phyloP scores from a whole-genome alignment of 2,797 vertebrate species.

The Lemur catta region DNA sequence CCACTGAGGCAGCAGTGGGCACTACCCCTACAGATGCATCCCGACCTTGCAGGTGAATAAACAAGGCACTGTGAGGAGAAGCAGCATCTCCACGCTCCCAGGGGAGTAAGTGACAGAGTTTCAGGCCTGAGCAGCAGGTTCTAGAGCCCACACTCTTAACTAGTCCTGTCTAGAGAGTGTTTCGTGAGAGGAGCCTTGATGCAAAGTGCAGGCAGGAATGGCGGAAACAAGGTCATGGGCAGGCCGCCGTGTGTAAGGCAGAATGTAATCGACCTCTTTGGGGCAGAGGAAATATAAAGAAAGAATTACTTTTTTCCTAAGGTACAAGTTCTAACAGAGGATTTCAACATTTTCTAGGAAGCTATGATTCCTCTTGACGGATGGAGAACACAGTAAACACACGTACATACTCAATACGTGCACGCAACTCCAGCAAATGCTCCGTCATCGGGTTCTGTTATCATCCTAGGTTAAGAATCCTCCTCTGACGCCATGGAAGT shows the following conservation, averaged over 20 bases:
- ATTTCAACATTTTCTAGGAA: neutral
- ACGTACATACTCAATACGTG: neutral
- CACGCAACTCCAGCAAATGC: neutral
- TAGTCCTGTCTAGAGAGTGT: neutral
- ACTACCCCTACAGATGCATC: too few species aligned
- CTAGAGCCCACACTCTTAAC: neutral
- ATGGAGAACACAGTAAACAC: accelerated
- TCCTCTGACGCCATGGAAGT: neutral
- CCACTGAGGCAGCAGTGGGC: neutral
- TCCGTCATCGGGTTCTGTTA: too few species aligned
- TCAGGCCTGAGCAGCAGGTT: neutral
- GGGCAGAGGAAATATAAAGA: neutral
- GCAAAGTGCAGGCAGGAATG: neutral
- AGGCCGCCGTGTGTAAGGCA: neutral
- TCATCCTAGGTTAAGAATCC: neutral
- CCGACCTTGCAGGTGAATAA: neutral
- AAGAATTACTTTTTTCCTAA: neutral
- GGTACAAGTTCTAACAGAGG: neutral
- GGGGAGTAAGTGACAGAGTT: neutral
- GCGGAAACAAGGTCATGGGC: neutral
- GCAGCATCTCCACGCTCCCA: neutral
- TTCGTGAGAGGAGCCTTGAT: neutral
- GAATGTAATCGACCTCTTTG: neutral
- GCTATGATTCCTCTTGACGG: neutral
- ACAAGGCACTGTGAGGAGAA: too few species aligned